Evolutionary conservation across 2,888 invertebrate genomes (phyloP).

Genomic region (Drosophila anomelani): DNA sequence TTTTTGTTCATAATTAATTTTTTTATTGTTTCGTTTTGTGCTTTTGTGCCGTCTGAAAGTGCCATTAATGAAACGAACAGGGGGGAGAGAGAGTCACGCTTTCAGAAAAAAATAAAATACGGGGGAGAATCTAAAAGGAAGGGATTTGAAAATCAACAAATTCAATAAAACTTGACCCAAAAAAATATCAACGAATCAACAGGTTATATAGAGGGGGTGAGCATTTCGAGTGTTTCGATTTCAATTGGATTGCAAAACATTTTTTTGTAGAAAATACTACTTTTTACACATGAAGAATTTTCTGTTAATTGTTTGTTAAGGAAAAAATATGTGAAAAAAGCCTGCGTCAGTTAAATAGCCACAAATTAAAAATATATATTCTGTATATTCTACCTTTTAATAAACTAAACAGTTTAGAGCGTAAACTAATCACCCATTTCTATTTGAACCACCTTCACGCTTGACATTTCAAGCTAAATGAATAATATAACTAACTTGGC

Average conservation of each 20-base stretch:
- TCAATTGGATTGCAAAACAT: not conserved
- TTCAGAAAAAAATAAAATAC: not conserved
- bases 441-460: not conserved
- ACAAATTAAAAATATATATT: not conserved
- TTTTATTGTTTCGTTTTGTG: conserved; percentile 15
- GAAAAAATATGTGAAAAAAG: not conserved
- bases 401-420: not conserved
- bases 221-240: not conserved
- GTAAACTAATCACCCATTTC: not conserved
- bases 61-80: conserved; percentile 22
- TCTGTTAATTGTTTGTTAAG: too few relatives aligned
- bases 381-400: not conserved
- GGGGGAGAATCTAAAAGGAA: not conserved
- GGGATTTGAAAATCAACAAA: not conserved
- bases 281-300: too few relatives aligned
- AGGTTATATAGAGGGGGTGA: not conserved
- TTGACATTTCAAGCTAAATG: not conserved
- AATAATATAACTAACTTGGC: too few relatives aligned
- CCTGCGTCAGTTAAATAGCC: too few relatives aligned
- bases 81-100: not conserved
- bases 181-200: not conserved
- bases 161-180: not conserved
- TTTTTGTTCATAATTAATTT: conserved; percentile 32
- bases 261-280: too few relatives aligned
- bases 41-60: conserved; percentile 20